Conservation (phyloP, 2,888 invertebrate species). For the Leucophenga montana region DNA sequence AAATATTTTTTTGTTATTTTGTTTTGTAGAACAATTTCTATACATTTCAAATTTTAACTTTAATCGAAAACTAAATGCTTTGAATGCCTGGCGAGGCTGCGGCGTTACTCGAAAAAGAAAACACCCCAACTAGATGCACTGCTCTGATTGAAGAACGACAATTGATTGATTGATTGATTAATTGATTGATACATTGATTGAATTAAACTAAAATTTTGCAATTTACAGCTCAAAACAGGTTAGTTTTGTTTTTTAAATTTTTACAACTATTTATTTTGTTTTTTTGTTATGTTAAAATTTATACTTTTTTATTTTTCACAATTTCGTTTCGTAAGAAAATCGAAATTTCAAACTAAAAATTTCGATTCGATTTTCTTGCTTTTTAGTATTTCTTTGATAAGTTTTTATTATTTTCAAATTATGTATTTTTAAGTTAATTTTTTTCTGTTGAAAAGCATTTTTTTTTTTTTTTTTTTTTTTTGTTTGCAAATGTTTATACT, state of each 20-base stretch:
- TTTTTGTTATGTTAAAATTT: slow-evolving; percentile 13
- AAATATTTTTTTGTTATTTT: too few species aligned
- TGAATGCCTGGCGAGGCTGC: slow-evolving; percentile 23
- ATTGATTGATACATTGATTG: not conserved
- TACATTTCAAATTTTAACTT: slow-evolving; percentile 20
- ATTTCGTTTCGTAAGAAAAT: not conserved
- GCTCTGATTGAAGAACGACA: slow-evolving; percentile 29
- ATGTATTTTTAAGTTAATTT: slow-evolving; percentile 16
- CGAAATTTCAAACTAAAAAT: slow-evolving; percentile 8
- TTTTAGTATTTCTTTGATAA: not conserved
- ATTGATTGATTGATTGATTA: slow-evolving; percentile 16
- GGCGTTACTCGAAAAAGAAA: slow-evolving; percentile 33
- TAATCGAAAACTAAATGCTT: slow-evolving; percentile 30
- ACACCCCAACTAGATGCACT: slow-evolving; percentile 47
- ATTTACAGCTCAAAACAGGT: slow-evolving; percentile 71
- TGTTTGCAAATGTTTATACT: slow-evolving; percentile 27
- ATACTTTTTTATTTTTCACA: slow-evolving; percentile 40
- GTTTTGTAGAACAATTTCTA: not conserved
- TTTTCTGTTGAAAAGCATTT: slow-evolving; percentile 5
- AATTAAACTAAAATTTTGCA: slow-evolving; percentile 45
- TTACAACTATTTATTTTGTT: slow-evolving; percentile 36
- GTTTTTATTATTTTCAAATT: too few species aligned
- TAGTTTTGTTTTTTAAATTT: slow-evolving; percentile 63
- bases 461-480: slow-evolving; percentile 1
- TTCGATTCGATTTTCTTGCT: too few species aligned